These are phyloP conservation scores for Patella depressa DNA, from an alignment of 2,888 invertebrate genomes.

Conservation along the genomic window DNA sequence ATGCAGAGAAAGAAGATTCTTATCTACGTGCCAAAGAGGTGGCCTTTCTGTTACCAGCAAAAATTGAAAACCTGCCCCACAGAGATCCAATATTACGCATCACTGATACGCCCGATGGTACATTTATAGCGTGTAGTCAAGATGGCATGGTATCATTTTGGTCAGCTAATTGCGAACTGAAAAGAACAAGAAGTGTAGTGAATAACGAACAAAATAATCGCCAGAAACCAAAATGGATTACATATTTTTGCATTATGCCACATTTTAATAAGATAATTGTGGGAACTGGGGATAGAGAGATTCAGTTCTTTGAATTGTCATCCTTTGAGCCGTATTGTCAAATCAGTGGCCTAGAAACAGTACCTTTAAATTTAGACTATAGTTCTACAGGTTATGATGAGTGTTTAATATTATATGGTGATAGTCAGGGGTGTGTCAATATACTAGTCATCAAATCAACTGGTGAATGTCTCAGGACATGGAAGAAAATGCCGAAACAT, in stretches of 20 bases:
- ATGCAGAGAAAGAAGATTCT: slow-evolving; percentile 70
- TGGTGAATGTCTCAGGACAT: slow-evolving; percentile 70
- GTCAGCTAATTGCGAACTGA: slow-evolving; percentile 63
- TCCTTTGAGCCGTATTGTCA: slow-evolving; percentile 72
- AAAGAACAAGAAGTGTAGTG: slow-evolving; percentile 64
- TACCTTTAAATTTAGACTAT: slow-evolving; percentile 70
- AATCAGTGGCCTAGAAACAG: slow-evolving; percentile 70
- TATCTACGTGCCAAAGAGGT: slow-evolving; percentile 68
- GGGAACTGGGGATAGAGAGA: slow-evolving; percentile 70
- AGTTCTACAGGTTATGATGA: slow-evolving; percentile 69
- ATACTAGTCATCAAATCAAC: slow-evolving; percentile 69
- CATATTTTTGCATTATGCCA: slow-evolving; percentile 70
- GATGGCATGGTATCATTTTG: slow-evolving; percentile 71
- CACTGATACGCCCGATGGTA: slow-evolving; percentile 66
- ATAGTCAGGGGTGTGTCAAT: slow-evolving; percentile 70
- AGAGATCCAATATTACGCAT: slow-evolving; percentile 68
- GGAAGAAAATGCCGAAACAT: slow-evolving; percentile 69
- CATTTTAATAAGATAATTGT: slow-evolving; percentile 70
- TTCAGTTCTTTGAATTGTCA: slow-evolving; percentile 71
- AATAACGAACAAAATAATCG: slow-evolving; percentile 58
- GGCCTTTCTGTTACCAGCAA: slow-evolving; percentile 68
- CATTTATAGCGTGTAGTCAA: slow-evolving; percentile 69
- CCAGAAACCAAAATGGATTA: slow-evolving; percentile 70
- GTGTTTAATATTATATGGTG: slow-evolving; percentile 70
- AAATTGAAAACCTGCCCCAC: slow-evolving; percentile 67